These are phyloP conservation scores for Pimephales promelas DNA, from an alignment of 2,113 vertebrate genomes.

Conservation along the genomic window DNA sequence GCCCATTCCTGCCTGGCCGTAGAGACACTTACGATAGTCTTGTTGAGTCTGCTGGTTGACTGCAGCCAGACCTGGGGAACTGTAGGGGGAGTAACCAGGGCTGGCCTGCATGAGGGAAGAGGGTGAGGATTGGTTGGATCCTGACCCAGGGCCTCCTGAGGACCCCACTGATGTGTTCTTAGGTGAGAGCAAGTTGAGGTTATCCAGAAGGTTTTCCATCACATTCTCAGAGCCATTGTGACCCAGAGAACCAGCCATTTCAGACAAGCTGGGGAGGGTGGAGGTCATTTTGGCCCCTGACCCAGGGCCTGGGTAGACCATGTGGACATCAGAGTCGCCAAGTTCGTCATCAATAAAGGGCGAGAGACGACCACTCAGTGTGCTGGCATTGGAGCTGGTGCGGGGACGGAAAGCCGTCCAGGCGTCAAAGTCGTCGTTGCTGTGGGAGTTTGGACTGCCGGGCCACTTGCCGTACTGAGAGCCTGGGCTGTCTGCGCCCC, in stretches of 20 bases:
- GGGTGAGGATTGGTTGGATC: slow-evolving; percentile 90
- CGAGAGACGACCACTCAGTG: slow-evolving; percentile 91
- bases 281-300: slow-evolving; percentile 88
- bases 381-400: slow-evolving; percentile 96
- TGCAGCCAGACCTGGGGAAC: slow-evolving; percentile 82
- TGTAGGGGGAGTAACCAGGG: slow-evolving; percentile 85
- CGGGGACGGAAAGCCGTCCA: slow-evolving; percentile 94
- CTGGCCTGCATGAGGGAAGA: slow-evolving; percentile 90
- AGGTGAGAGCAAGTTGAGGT: slow-evolving; percentile 94
- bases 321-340: slow-evolving; percentile 88
- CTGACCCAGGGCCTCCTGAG: slow-evolving; percentile 72
- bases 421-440: slow-evolving; percentile 94
- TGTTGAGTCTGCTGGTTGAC: slow-evolving; percentile 73
- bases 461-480: slow-evolving; percentile 95
- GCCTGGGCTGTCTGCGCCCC: slow-evolving; percentile 88
- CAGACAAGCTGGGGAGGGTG: slow-evolving; percentile 93
- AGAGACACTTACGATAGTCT: slow-evolving; percentile 91
- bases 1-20: slow-evolving; percentile 85
- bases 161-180: slow-evolving; percentile 78
- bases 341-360: slow-evolving; percentile 95
- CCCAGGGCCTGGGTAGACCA: slow-evolving; percentile 87
- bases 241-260: slow-evolving; percentile 84
- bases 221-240: slow-evolving; percentile 86
- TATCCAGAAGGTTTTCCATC: slow-evolving; percentile 98
- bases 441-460: slow-evolving; percentile 95